phyloP scores from a whole-genome alignment of 2,797 vertebrate species.

The Carcharodon carcharias region DNA sequence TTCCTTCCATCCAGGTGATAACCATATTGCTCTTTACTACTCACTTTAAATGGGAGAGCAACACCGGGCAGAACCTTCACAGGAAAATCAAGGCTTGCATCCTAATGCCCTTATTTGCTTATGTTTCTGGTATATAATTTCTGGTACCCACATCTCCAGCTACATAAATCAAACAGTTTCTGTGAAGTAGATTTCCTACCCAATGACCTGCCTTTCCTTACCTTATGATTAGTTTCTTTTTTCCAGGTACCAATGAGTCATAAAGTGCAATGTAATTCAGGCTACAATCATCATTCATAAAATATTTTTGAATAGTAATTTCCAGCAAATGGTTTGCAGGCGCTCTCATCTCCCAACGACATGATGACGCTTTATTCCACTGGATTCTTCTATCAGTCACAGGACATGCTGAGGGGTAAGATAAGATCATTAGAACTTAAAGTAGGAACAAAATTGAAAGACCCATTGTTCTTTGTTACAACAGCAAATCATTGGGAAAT shows the following conservation, averaged over 20 bases:
- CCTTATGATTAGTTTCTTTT: slow-evolving; percentile 21
- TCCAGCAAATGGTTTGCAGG: slow-evolving; percentile 6
- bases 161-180: background rate
- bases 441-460: background rate
- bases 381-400: slow-evolving; percentile 26
- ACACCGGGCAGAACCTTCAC: background rate
- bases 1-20: background rate
- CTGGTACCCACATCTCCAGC: background rate
- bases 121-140: background rate
- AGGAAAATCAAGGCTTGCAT: background rate
- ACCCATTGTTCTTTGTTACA: slow-evolving; percentile 14
- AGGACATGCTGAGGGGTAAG: slow-evolving; percentile 23
- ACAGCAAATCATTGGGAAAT: slow-evolving; percentile 18
- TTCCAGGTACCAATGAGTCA: slow-evolving; percentile 28
- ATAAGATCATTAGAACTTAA: slow-evolving; percentile 12
- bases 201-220: background rate
- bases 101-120: background rate
- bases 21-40: background rate
- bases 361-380: slow-evolving; percentile 11
- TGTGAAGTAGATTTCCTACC: background rate
- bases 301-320: slow-evolving; percentile 1
- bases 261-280: slow-evolving; percentile 26
- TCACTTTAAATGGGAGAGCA: background rate
- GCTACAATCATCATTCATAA: slow-evolving; percentile 27
- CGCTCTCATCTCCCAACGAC: slow-evolving; percentile 21